phyloP scores from a whole-genome alignment of 1,140 invertebrate species.

The Cyrtorhinus lividipennis region DNA sequence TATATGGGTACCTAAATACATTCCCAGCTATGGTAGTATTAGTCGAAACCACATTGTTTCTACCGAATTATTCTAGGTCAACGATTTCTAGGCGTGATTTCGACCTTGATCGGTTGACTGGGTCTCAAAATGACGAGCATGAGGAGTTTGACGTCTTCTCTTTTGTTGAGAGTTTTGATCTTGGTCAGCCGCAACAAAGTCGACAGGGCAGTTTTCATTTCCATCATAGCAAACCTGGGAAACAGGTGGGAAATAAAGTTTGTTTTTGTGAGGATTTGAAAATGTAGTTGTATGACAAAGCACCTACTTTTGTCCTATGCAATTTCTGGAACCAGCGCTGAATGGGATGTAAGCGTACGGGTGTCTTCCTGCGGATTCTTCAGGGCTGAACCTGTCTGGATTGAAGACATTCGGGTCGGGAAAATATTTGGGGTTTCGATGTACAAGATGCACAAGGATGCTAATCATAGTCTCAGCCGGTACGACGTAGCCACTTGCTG shows the following conservation, averaged over 20 bases:
- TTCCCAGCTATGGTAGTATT: too few species aligned
- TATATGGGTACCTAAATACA: too few species aligned
- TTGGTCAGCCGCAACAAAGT: not conserved
- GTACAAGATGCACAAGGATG: constrained; percentile 37
- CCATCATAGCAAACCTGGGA: not conserved
- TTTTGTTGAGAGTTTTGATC: not conserved
- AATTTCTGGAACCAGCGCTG: too few species aligned
- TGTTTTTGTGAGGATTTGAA: too few species aligned
- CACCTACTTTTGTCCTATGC: constrained; percentile 42
- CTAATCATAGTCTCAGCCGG: constrained; percentile 35
- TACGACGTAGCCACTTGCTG: constrained; percentile 26
- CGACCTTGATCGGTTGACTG: not conserved
- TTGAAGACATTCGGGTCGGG: constrained; percentile 45
- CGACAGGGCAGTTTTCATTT: not conserved
- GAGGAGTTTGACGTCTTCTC: not conserved
- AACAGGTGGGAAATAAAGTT: too few species aligned
- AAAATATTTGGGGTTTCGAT: constrained; percentile 39
- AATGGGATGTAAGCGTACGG: too few species aligned
- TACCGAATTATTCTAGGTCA: too few species aligned
- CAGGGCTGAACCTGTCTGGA: constrained; percentile 52
- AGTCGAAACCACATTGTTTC: too few species aligned
- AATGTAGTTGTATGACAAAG: too few species aligned
- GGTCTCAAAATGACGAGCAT: not conserved
- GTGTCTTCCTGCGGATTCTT: constrained; percentile 33
- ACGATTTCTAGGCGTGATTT: not conserved